A percentile compares a stretch with the other conserved stretches of the same genome.
Conservation (phyloP, 2,113 vertebrate genomes). For the Meriones unguiculatus region DNA sequence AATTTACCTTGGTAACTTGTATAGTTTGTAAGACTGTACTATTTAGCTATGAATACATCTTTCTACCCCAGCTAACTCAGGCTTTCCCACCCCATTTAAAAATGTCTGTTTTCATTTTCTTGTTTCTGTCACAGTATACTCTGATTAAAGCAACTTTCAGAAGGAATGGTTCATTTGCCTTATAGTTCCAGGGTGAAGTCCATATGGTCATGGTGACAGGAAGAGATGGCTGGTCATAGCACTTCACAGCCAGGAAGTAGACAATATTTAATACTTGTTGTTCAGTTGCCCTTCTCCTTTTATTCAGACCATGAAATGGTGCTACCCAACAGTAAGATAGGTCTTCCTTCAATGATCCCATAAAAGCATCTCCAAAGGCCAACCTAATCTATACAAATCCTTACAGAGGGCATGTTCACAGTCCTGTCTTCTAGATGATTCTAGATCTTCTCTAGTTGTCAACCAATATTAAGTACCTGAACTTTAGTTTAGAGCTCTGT, state of each 20-base stretch:
- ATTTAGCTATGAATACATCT: neutral
- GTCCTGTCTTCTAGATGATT: neutral
- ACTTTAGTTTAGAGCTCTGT: neutral
- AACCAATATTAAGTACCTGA: neutral
- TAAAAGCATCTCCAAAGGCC: neutral
- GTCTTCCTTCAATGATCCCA: neutral
- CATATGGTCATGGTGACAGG: neutral
- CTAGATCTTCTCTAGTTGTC: neutral
- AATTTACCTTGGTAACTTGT: constrained; percentile 2
- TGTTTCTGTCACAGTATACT: neutral
- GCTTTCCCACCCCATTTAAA: neutral
- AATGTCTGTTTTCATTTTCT: neutral
- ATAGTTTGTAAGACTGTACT: neutral
- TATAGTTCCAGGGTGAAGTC: too few species aligned
- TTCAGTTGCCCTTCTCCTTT: too few species aligned
- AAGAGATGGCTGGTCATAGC: neutral
- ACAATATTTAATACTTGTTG: neutral
- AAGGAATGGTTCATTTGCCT: neutral
- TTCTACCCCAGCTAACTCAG: neutral
- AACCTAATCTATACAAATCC: neutral
- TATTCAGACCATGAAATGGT: neutral
- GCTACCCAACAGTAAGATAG: neutral
- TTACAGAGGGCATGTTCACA: neutral
- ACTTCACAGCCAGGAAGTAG: neutral
- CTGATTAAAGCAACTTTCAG: neutral